Base-by-base conservation (phyloP, 2,113 vertebrate genomes). In the Syngnathoides biaculeatus region DNA sequence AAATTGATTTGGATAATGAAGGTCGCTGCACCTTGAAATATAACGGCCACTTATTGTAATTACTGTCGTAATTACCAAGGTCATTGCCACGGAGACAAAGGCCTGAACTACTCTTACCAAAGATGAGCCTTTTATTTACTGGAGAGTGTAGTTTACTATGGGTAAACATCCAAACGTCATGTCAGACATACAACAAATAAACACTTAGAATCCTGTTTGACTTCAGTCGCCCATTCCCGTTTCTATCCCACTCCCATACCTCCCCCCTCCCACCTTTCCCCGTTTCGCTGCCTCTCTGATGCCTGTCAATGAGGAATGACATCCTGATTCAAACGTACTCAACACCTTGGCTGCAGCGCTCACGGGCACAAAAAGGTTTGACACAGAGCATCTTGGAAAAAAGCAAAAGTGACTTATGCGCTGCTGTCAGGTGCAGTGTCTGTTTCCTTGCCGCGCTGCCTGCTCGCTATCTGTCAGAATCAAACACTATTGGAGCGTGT, bases 401-500 rank as follows among this genome's bases (percentile, higher is more conserved):
- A 76, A 64, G 56, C 20, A 40, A 66, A 62, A 24, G 22, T 24
- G 61, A 69, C 50, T n/a, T 42, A 68, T 20, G 12, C 26, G 17
- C 47, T 14, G 45, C 35, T 57, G 55, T 57, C 55, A 30, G 26
- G 26, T 57, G 80, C 81, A 84, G 65, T 76, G 73, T 79, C 70
- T n/a, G 81, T 81, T 57, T 57, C 55, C 55, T 30, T 30, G 26
- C 55, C 27, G 24, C 14, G 14, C 22, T 55, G 52, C 78, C 78
- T 68, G 79, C 30, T 74, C 4, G 64, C 81, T 86, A 90, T 90
- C 90, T 88, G 88, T 83, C 66, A 84, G 77, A 86, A 93, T 94
- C 92, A 86, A 92, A 94, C 92, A 94, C 91, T 93, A 95, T 93
- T 93, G 93, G 90, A 92, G 93, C 91, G 94, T 91, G 93, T 94